Base-by-base conservation (phyloP, 1,140 invertebrate genomes). In the Frieseomelitta varia region DNA sequence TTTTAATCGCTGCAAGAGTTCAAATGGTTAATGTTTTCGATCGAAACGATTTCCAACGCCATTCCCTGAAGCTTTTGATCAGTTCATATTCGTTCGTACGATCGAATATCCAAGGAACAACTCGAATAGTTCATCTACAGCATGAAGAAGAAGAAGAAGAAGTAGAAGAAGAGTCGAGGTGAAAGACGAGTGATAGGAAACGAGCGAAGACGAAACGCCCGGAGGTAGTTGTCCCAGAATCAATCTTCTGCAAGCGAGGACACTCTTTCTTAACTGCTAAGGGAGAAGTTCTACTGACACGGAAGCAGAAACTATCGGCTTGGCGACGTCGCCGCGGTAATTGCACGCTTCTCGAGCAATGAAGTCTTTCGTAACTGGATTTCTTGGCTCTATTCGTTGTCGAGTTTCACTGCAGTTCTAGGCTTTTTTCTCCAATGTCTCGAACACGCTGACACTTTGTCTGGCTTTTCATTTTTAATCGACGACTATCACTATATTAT, bases 281-380 rank as follows among this genome's bases (percentile, higher is more conserved):
- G 69, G 15, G 69, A 72, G 15, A 47, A 72, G 47, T 72, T 72
- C 69, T 34, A 53, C 69, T 72, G 69, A 72, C 69, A 72, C 69
- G 69, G 69, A 72, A 51, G 69, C 69, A 72, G 69, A 72, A 72
- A 72, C 69, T 72, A 51, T 53, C 47, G 71, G 47, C 47, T 51
- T 72, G 71, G 71, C 39, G 71, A 72, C 14, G 47, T 72, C 17
- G 47, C 47, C n/a, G 15, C 47, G 15, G 71, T 72, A 72, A 72
- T 72, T 72, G 71, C 71, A 72, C 71, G 47, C 71, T n/a, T 72
- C 71, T 72, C 71, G 47, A 72, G 47, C 71, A 72, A 72, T n/a
- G 17, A 72, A 72, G 71, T 72, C 71, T 51, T 51, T 72, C 71
- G 71, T 72, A 72, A 72, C 71, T 72, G 71, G 71, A 72, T 72